Conservation (phyloP, 2,113 vertebrate genomes). For the Struthio camelus region DNA sequence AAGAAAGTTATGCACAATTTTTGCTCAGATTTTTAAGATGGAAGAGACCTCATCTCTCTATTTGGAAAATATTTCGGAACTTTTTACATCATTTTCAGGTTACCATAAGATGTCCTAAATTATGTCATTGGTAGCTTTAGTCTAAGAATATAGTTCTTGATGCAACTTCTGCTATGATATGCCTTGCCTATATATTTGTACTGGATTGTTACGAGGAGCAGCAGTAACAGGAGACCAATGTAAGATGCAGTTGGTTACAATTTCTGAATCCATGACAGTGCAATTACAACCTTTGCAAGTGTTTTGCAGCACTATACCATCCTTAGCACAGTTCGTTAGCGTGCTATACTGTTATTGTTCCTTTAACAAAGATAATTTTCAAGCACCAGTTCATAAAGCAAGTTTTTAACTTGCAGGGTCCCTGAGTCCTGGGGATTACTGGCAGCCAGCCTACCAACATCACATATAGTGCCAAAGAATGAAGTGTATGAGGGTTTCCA, state of each 20-base stretch:
- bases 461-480: neutral
- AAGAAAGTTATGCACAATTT: neutral
- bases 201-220: neutral
- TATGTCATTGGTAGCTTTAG: neutral
- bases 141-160: neutral
- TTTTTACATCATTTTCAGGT: neutral
- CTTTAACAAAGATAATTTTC: neutral
- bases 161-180: neutral
- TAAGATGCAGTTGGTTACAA: neutral
- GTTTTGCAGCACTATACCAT: neutral
- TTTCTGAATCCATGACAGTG: neutral
- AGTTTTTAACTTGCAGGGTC: neutral
- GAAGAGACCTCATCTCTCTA: neutral
- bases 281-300: neutral
- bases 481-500: neutral
- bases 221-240: neutral
- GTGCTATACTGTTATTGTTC: neutral
- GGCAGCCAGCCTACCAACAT: neutral
- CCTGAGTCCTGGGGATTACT: neutral
- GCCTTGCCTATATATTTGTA: neutral
- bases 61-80: neutral
- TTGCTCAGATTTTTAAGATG: neutral
- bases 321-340: neutral
- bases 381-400: neutral
- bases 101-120: neutral